These are phyloP conservation scores for Caenorhabditis panamensis DNA, from an alignment of 2,888 invertebrate species.

Conservation along the genomic window DNA sequence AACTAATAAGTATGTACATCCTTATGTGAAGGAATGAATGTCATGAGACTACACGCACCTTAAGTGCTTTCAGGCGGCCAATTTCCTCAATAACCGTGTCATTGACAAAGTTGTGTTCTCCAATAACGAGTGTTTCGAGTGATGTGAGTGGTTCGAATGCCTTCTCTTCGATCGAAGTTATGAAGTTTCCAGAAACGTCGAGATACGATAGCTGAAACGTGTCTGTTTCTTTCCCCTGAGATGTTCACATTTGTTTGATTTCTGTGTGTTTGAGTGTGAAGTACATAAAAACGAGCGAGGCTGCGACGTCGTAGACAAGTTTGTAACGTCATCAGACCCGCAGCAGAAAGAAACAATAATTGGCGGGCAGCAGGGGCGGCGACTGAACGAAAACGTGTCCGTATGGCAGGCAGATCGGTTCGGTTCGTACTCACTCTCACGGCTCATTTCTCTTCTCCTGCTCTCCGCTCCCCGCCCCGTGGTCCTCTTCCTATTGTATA, in stretches of 20 bases:
- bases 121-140: slow-evolving; percentile 86
- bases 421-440: slow-evolving; percentile 3
- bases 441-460: not conserved
- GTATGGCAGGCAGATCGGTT: not conserved
- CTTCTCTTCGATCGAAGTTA: slow-evolving; percentile 89
- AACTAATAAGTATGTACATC: slow-evolving; percentile 17
- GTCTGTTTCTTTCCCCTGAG: not conserved
- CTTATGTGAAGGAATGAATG: slow-evolving; percentile 5
- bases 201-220: slow-evolving; percentile 86
- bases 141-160: slow-evolving; percentile 90
- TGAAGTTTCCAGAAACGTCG: slow-evolving; percentile 91
- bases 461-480: not conserved
- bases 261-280: slow-evolving; percentile 16
- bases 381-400: slow-evolving; percentile 14
- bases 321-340: slow-evolving; percentile 46
- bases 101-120: slow-evolving; percentile 89
- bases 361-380: slow-evolving; percentile 11
- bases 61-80: slow-evolving; percentile 89
- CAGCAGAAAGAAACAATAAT: slow-evolving; percentile 30
- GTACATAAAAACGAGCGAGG: slow-evolving; percentile 49
- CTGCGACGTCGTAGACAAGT: slow-evolving; percentile 42
- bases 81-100: slow-evolving; percentile 90
- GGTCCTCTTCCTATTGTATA: not conserved
- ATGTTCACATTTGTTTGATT: slow-evolving; percentile 33
- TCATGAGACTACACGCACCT: slow-evolving; percentile 63